Percentiles rank a stretch among this genome's conserved stretches.
Conservation (phyloP, 2,113 vertebrate genomes). For the Eulemur macaco region DNA sequence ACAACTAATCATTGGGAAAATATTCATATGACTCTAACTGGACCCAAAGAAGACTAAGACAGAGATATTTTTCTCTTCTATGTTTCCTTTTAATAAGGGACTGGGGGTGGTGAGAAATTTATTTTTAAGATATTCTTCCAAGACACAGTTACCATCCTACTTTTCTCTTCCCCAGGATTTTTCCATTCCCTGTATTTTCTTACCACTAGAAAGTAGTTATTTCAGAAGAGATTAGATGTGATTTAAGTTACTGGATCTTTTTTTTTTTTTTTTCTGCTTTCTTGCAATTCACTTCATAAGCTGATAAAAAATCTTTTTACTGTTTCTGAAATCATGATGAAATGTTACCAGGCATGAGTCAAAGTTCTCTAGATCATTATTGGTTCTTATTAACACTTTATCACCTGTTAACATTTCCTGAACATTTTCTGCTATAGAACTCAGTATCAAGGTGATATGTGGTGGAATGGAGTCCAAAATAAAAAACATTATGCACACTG, state of each 20-base stretch:
- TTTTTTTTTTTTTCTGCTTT: not conserved
- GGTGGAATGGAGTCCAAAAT: not conserved
- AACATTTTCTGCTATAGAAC: not conserved
- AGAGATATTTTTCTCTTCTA: not conserved
- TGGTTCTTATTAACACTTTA: not conserved
- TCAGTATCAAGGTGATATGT: not conserved
- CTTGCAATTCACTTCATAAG: not conserved
- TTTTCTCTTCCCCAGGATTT: not conserved
- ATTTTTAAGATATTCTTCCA: not conserved
- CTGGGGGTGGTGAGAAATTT: not conserved
- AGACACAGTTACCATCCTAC: not conserved
- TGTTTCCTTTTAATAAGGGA: not conserved
- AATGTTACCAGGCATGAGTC: not conserved
- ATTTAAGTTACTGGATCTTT: not conserved
- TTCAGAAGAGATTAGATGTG: not conserved
- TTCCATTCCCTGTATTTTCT: conserved; percentile 2
- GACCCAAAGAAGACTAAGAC: not conserved
- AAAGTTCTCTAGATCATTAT: not conserved
- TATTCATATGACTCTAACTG: not conserved
- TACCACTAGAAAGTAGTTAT: not conserved
- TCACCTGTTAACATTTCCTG: not conserved
- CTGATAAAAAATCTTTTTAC: not conserved
- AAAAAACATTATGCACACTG: not conserved
- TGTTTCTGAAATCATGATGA: not conserved
- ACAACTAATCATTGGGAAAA: not conserved